Evolutionary conservation across 2,888 invertebrate species (phyloP).

Genomic region (Pyrgus malvae): DNA sequence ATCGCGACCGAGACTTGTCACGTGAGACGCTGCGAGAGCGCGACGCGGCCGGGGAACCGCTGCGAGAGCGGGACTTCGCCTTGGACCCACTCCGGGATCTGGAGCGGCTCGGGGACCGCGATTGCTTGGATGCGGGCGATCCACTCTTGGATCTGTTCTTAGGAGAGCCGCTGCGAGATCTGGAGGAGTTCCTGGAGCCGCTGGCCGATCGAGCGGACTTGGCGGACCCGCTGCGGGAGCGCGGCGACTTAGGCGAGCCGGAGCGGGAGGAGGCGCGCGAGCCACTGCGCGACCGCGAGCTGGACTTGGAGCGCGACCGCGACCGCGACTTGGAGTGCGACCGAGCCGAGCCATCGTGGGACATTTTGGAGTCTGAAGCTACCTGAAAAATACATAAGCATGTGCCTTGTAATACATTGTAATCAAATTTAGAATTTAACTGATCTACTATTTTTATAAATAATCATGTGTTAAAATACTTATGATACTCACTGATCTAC

Average conservation of each 20-base stretch:
- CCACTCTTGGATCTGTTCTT: slow-evolving; percentile 41
- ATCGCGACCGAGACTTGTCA: slow-evolving; percentile 51
- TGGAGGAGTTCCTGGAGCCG: slow-evolving; percentile 41
- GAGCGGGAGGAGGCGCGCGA: slow-evolving; percentile 43
- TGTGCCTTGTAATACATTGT: too few species aligned
- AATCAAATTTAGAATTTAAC: too few species aligned
- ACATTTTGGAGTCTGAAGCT: slow-evolving; percentile 62
- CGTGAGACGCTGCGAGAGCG: slow-evolving; percentile 45
- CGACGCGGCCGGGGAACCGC: too few species aligned
- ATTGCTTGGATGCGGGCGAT: slow-evolving; percentile 30
- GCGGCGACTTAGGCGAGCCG: slow-evolving; percentile 37
- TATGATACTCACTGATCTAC: slow-evolving; percentile 67
- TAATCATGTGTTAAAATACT: too few species aligned
- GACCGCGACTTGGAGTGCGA: slow-evolving; percentile 43
- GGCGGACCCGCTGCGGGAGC: slow-evolving; percentile 32
- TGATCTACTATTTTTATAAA: too few species aligned
- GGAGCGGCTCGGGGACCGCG: slow-evolving; percentile 29
- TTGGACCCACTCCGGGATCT: slow-evolving; percentile 39
- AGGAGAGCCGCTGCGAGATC: slow-evolving; percentile 42
- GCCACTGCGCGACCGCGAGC: slow-evolving; percentile 47
- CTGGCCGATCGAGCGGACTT: slow-evolving; percentile 38
- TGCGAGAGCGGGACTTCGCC: slow-evolving; percentile 39
- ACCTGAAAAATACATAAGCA: slow-evolving; percentile 40
- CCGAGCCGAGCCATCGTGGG: slow-evolving; percentile 55
- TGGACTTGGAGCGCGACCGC: slow-evolving; percentile 50